phyloP scores from a whole-genome alignment of 2,797 vertebrate genomes.

The Ceyx erithaca region DNA sequence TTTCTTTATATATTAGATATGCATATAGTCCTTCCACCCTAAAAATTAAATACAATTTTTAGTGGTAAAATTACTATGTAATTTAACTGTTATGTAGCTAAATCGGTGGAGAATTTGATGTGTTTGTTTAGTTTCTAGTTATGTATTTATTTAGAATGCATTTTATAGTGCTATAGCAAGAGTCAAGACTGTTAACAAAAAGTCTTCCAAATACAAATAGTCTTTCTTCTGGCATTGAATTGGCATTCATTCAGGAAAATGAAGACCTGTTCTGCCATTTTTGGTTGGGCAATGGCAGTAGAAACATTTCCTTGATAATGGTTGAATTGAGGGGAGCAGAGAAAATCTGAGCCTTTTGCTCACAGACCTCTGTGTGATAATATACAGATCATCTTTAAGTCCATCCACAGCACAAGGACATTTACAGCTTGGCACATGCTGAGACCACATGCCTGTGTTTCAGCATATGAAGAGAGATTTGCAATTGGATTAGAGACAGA shows the following conservation, averaged over 20 bases:
- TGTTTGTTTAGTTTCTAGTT: background rate
- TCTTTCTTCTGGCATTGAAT: background rate
- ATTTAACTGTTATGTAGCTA: background rate
- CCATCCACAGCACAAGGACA: background rate
- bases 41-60: background rate
- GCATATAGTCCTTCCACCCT: background rate
- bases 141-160: background rate
- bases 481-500: background rate
- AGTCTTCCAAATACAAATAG: background rate
- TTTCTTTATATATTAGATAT: background rate
- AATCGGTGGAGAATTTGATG: fast-evolving
- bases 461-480: background rate
- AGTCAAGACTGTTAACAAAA: background rate
- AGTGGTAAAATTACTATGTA: background rate
- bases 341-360: background rate
- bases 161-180: background rate
- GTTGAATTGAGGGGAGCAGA: background rate
- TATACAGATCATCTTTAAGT: background rate
- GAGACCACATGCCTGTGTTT: background rate
- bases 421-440: background rate
- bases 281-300: background rate
- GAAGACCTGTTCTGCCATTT: background rate
- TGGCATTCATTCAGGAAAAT: background rate
- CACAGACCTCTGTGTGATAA: background rate
- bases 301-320: background rate